Evolutionary conservation across 2,797 vertebrate species (phyloP).

Genomic region (Lepus oiostolus): DNA sequence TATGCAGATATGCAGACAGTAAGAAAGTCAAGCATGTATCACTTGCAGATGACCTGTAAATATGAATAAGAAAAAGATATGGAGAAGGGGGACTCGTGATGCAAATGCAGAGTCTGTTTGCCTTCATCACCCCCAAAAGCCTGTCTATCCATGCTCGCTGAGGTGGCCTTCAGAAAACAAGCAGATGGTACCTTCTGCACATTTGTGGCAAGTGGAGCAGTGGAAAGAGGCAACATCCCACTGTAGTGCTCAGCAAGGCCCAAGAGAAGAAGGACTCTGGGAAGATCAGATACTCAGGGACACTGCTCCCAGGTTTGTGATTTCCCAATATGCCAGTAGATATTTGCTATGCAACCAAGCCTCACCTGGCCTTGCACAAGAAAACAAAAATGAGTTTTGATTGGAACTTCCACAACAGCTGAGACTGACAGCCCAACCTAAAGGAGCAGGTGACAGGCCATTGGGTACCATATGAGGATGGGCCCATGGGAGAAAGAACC

Average conservation of each 20-base stretch:
- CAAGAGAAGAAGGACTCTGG: conserved; percentile 10
- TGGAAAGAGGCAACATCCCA: neutral
- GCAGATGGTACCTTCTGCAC: neutral
- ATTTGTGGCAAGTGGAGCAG: neutral
- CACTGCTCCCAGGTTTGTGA: neutral
- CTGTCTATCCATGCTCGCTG: neutral
- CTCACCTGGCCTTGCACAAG: neutral
- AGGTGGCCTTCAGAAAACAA: conserved; percentile 15
- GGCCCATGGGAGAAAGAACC: neutral
- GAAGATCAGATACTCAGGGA: neutral
- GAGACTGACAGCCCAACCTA: neutral
- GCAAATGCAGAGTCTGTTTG: neutral
- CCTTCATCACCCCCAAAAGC: neutral
- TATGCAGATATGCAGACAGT: neutral
- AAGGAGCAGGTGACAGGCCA: neutral
- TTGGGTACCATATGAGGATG: neutral
- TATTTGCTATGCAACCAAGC: conserved; percentile 1
- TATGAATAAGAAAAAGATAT: neutral
- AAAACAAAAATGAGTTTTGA: neutral
- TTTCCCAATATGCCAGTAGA: neutral
- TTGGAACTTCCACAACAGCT: neutral
- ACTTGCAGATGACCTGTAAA: neutral
- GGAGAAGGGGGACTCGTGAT: neutral
- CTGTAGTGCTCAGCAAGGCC: neutral
- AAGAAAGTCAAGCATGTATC: neutral